These are phyloP conservation scores for Drosophila atroscutellata DNA, from an alignment of 2,888 invertebrate species.

Conservation along the genomic window DNA sequence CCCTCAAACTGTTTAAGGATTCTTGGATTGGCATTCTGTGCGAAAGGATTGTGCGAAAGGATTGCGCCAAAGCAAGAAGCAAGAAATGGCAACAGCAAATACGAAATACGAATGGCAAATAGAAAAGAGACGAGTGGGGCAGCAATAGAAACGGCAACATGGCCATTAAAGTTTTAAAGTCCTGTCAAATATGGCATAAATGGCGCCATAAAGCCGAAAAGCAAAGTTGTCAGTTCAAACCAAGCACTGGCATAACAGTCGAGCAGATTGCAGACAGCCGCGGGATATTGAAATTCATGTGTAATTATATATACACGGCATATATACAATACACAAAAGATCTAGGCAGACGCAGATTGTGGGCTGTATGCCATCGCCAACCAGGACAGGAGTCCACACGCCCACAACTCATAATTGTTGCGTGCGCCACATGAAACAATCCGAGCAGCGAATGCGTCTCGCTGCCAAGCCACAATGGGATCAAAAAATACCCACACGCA, in stretches of 20 bases:
- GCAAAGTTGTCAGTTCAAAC: constrained; percentile 24
- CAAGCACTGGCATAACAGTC: constrained; percentile 35
- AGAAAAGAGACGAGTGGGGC: constrained; percentile 11
- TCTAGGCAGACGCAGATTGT: constrained; percentile 9
- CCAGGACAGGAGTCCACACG: background rate
- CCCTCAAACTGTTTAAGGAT: constrained; percentile 16
- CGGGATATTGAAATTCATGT: constrained; percentile 78
- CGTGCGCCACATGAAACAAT: constrained; percentile 63
- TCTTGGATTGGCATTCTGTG: constrained; percentile 3
- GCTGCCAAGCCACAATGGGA: constrained; percentile 44
- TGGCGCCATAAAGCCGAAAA: constrained; percentile 45
- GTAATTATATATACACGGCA: constrained; percentile 68
- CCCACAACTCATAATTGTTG: constrained; percentile 45
- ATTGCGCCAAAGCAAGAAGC: constrained; percentile 42
- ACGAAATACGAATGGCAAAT: constrained; percentile 41
- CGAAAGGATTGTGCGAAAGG: constrained; percentile 40
- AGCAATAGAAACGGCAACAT: constrained; percentile 22
- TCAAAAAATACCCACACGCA: constrained; percentile 16
- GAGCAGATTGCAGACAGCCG: constrained; percentile 39
- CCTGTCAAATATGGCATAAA: constrained; percentile 43
- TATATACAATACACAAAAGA: constrained; percentile 15
- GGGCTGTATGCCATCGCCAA: background rate
- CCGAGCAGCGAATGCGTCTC: constrained; percentile 60
- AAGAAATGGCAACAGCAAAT: constrained; percentile 23
- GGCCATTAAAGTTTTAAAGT: constrained; percentile 62